A percentile compares a stretch with the other conserved stretches of the same genome.
Evolutionary conservation across 1,140 invertebrate species (phyloP).

Genomic region (Heliconius hermathena): DNA sequence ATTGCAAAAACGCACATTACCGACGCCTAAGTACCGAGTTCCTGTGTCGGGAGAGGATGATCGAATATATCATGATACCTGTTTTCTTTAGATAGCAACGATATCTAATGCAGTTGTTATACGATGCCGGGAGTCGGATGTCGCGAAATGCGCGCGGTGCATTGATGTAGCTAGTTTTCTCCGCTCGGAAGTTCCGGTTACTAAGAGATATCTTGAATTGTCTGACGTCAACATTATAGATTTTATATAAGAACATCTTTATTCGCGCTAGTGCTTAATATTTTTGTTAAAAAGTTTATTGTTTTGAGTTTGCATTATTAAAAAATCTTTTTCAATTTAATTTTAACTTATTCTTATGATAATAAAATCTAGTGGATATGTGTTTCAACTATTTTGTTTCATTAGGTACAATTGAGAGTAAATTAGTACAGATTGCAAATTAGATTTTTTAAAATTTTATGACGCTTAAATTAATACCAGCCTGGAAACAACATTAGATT

Average conservation of each 20-base stretch:
- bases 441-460: too few species aligned
- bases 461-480: too few species aligned
- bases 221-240: background rate
- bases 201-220: background rate
- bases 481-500: too few species aligned
- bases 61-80: slow-evolving; percentile 3
- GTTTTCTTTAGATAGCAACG: slow-evolving; percentile 36
- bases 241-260: background rate
- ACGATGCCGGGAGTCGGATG: slow-evolving; percentile 56
- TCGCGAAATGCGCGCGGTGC: slow-evolving; percentile 47
- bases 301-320: background rate
- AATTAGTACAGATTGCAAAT: too few species aligned
- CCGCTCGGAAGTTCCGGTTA: slow-evolving; percentile 56
- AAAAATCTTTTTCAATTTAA: background rate
- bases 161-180: slow-evolving; percentile 50
- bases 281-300: background rate
- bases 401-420: too few species aligned
- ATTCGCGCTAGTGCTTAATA: background rate
- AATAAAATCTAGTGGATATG: too few species aligned
- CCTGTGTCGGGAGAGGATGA: slow-evolving; percentile 1
- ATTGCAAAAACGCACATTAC: background rate
- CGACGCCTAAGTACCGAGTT: background rate
- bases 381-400: too few species aligned
- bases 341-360: too few species aligned
- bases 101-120: slow-evolving; percentile 44